These are phyloP conservation scores for Carassius gibelio DNA, from an alignment of 2,113 vertebrate species.

Conservation along the genomic window DNA sequence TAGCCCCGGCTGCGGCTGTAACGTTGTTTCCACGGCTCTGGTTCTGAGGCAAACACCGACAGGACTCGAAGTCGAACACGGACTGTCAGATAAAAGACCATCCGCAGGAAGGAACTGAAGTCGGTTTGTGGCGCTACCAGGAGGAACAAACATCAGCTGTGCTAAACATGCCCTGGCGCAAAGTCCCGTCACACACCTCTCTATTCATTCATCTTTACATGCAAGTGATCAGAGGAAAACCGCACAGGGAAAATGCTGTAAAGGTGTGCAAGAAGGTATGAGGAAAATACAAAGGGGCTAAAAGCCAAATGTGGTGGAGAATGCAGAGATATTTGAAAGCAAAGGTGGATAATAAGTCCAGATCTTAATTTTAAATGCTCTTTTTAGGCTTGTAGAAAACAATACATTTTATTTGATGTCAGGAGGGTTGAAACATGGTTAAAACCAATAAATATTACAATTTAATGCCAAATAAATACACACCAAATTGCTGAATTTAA, in stretches of 20 bases:
- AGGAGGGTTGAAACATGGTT: neutral
- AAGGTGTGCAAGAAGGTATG: slow-evolving; percentile 39
- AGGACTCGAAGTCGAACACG: slow-evolving; percentile 45
- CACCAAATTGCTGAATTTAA: neutral
- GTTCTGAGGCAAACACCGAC: neutral
- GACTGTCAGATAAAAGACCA: slow-evolving; percentile 73
- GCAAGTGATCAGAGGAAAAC: slow-evolving; percentile 43
- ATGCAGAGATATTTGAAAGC: slow-evolving; percentile 48
- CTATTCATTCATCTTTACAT: slow-evolving; percentile 60
- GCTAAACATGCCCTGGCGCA: slow-evolving; percentile 65
- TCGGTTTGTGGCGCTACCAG: slow-evolving; percentile 63
- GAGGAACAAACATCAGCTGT: slow-evolving; percentile 69
- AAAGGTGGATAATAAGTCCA: slow-evolving; percentile 10
- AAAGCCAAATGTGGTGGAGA: slow-evolving; percentile 13
- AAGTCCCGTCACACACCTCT: slow-evolving; percentile 62
- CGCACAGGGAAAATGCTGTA: neutral
- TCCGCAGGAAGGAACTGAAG: slow-evolving; percentile 65
- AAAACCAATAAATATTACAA: too few relatives aligned
- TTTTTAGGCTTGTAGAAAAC: neutral
- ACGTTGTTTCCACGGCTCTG: neutral
- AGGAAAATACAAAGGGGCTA: slow-evolving; percentile 49
- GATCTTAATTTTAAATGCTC: neutral
- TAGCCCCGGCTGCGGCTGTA: neutral
- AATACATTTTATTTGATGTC: neutral
- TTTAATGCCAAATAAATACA: neutral